Conservation (phyloP, 2,113 vertebrate genomes). For the Columba janthina region DNA sequence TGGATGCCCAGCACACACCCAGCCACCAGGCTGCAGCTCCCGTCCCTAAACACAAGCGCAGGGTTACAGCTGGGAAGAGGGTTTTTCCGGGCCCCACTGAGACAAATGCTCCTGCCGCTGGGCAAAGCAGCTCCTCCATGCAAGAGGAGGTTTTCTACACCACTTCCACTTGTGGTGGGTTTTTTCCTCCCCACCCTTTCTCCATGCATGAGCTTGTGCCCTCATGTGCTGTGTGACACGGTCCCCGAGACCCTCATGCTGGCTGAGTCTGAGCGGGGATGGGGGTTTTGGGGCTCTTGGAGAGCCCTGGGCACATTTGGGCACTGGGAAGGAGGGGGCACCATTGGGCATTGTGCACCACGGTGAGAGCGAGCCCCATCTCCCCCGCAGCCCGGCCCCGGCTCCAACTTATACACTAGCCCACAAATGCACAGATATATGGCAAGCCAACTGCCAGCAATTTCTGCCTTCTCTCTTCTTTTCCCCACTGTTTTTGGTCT, state of each 20-base stretch:
- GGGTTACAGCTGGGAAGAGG: neutral
- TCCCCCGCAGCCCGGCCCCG: neutral
- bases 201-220: neutral
- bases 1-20: neutral
- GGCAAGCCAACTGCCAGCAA: neutral
- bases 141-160: neutral
- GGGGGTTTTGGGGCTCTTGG: neutral
- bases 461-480: neutral
- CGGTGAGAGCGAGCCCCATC: neutral
- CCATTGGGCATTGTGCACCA: neutral
- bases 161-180: neutral
- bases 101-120: neutral
- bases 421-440: neutral
- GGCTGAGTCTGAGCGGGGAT: neutral
- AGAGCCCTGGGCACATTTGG: accelerated
- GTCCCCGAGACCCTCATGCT: neutral
- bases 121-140: neutral
- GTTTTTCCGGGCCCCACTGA: neutral
- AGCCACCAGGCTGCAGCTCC: neutral
- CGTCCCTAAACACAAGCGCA: accelerated
- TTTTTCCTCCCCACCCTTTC: neutral
- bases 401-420: accelerated
- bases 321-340: neutral
- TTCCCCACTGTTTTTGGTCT: neutral
- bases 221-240: accelerated